phyloP scores from a whole-genome alignment of 2,888 invertebrate genomes.

The Rapana venosa region DNA sequence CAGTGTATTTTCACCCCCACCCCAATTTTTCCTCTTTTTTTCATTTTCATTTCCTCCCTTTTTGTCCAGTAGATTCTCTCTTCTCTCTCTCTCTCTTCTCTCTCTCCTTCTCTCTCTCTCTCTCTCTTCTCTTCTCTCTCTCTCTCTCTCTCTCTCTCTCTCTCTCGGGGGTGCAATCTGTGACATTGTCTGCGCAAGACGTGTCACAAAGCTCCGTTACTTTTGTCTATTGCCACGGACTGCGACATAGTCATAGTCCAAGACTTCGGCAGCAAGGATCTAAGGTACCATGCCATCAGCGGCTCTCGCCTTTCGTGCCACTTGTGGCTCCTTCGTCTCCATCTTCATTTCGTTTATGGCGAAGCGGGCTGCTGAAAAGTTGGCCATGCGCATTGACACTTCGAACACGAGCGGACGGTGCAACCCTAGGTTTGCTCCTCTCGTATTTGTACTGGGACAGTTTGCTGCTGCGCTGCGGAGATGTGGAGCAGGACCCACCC shows the following conservation, averaged over 20 bases:
- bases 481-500: background rate
- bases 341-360: background rate
- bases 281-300: background rate
- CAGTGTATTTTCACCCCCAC: too few species aligned
- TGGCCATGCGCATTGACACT: background rate
- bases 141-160: conserved; percentile 27
- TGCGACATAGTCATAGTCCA: background rate
- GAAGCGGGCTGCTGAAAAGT: background rate
- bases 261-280: background rate
- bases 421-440: background rate
- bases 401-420: background rate
- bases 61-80: too few species aligned
- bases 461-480: background rate
- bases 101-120: conserved; percentile 34
- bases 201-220: background rate
- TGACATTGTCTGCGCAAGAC: background rate
- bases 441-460: background rate
- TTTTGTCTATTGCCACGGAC: background rate
- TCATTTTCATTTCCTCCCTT: too few species aligned
- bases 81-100: conserved; percentile 33
- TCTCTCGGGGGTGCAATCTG: background rate
- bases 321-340: background rate
- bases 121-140: background rate
- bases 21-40: too few species aligned
- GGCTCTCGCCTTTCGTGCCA: background rate